Base-by-base conservation (phyloP, 2,797 vertebrate species). In the Pampus argenteus region DNA sequence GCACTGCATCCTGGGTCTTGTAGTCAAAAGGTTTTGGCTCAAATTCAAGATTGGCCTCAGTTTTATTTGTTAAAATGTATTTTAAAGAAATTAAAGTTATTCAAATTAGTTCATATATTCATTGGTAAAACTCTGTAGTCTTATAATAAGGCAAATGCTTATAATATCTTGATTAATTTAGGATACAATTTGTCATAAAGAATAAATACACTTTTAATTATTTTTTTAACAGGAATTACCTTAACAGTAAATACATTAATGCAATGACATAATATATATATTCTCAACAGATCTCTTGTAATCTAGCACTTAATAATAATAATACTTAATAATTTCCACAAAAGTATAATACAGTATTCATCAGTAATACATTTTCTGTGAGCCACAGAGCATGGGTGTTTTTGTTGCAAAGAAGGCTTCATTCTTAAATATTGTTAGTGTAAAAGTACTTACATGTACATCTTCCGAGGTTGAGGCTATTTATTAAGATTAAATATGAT, bases 1-100 rank as follows among this genome's bases (percentile, higher is more conserved):
- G 26, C n/a, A 9, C 2, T 74, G 78, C 3, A 60, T 0, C 28
- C 58, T 86, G 90, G 87, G 82, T 85, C 2, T 56, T 79, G 85
- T 57, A 86, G 85, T 85, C 25, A 14, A 45, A 6, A 0, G 10
- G 5, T 4, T 54, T n/a, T 20, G 5, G 17, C 3, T 48, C 13
- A 13, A 36, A 13, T 36, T 36, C 4, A 17, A n/a, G 13, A 2
- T 22, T 14, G 10, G 3, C 8, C 6, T 45, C 4, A 25, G 11
- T 22, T 48, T 45, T 20, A 36, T 20, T 50, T 22, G 14, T 0
- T 18, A 18, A 57, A n/a, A 26, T 38, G 4, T 1, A 5, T 22
- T 3, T 20, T 20, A 1, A 47, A 15, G 0, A 38, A 36, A 31
- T 9, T 18, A 1, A 17, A 13, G 2, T 25, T 13, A 8, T 47